These are phyloP conservation scores for Nomada hirtipes DNA, from an alignment of 2,888 invertebrate genomes.

Conservation along the genomic window DNA sequence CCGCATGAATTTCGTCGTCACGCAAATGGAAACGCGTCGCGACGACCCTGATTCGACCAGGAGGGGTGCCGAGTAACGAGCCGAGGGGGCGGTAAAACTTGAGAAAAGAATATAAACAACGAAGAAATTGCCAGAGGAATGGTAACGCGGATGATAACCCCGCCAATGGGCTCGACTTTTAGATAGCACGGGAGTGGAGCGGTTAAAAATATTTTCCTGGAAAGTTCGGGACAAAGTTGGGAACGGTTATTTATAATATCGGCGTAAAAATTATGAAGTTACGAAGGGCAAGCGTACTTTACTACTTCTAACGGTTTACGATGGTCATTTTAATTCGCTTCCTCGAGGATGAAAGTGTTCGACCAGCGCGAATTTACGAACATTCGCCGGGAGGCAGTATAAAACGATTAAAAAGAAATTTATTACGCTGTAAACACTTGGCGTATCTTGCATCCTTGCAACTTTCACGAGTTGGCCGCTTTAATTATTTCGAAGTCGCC, in stretches of 20 bases:
- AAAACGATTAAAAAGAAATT: conserved; percentile 56
- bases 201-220: background rate
- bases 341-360: conserved; percentile 14
- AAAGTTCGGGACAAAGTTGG: background rate
- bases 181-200: background rate
- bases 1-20: conserved; percentile 42
- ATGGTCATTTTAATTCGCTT: conserved; percentile 30
- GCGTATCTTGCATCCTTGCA: conserved; percentile 22
- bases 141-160: conserved; percentile 15
- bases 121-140: conserved; percentile 25
- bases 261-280: background rate
- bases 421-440: conserved; percentile 44
- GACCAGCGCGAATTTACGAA: conserved; percentile 39
- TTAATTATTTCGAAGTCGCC: conserved; percentile 43
- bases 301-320: conserved; percentile 29
- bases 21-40: conserved; percentile 51
- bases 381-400: conserved; percentile 27
- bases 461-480: conserved; percentile 19
- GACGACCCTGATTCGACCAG: conserved; percentile 58
- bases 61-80: conserved; percentile 51
- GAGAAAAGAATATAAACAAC: conserved; percentile 5
- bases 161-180: background rate
- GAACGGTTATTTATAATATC: background rate
- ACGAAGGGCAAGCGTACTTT: background rate
- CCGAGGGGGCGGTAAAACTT: conserved; percentile 33